Evolutionary conservation across 1,140 invertebrate genomes (phyloP).

Genomic region (Papilio helenus): DNA sequence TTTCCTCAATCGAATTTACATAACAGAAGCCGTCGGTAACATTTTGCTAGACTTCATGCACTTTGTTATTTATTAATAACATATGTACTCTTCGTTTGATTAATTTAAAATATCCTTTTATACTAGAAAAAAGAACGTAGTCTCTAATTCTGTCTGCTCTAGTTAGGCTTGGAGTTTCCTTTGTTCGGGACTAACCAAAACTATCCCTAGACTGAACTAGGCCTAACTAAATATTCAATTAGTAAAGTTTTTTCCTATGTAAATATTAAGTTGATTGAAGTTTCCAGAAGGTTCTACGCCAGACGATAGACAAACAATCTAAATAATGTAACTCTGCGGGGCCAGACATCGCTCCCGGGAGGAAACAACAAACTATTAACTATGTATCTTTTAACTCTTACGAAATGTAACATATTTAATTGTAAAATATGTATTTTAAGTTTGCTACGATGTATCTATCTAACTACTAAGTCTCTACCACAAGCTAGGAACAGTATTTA

Average conservation of each 20-base stretch:
- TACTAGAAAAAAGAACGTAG: background rate
- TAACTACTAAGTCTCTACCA: no score
- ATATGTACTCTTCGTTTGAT: background rate
- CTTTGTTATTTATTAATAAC: background rate
- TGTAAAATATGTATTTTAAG: no score
- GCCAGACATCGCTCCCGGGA: conserved; percentile 9
- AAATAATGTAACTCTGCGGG: conserved; percentile 41
- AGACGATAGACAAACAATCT: conserved; percentile 47
- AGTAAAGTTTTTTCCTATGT: conserved; percentile 26
- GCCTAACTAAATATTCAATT: conserved; percentile 39
- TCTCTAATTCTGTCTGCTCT: background rate
- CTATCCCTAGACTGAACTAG: conserved; percentile 9
- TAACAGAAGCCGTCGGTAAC: conserved; percentile 6
- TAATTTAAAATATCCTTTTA: background rate
- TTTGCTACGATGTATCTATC: no score
- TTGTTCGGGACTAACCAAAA: background rate
- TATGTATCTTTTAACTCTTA: background rate
- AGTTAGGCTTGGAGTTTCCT: background rate
- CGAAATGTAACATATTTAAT: background rate
- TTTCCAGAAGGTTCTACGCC: conserved; percentile 35
- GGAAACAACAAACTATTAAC: conserved; percentile 24
- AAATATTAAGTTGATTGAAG: conserved; percentile 25
- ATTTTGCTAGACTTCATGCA: background rate
- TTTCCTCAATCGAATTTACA: conserved; percentile 23
- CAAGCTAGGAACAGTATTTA: no score